A percentile compares a stretch with the other conserved stretches of the same genome.
Conservation (phyloP, 2,113 vertebrate species). For the Takifugu bimaculatus region DNA sequence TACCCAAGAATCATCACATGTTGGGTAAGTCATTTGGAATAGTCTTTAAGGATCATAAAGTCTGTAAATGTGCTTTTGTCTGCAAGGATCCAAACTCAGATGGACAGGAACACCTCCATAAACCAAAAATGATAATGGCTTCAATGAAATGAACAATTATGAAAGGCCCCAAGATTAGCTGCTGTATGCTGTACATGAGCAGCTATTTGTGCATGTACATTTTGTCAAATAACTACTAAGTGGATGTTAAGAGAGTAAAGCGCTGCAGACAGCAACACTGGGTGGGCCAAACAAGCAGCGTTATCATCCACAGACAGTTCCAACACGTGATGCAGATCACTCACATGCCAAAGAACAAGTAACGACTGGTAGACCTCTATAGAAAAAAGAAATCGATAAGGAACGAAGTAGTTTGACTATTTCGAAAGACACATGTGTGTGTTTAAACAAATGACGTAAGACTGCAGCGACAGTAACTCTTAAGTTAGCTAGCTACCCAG, state of each 20-base stretch:
- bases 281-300: conserved; percentile 21
- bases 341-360: not conserved
- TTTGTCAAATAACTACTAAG: not conserved
- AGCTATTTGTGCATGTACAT: too few relatives aligned
- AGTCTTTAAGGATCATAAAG: too few relatives aligned
- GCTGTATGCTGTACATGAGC: too few relatives aligned
- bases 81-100: too few relatives aligned
- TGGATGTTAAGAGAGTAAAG: not conserved
- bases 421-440: not conserved
- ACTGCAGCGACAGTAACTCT: not conserved
- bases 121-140: not conserved
- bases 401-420: fast-evolving
- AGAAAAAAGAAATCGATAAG: not conserved
- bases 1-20: not conserved
- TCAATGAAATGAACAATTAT: not conserved
- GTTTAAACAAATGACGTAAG: not conserved
- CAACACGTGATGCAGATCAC: conserved; percentile 34
- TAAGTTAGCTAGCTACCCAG: conserved; percentile 4
- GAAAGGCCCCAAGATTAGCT: too few relatives aligned
- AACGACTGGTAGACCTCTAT: not conserved
- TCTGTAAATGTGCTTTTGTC: too few relatives aligned
- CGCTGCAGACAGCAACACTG: not conserved
- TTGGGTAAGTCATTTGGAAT: too few relatives aligned
- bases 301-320: conserved; percentile 48
- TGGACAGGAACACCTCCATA: not conserved